phyloP scores from a whole-genome alignment of 92 coral and sea anemone species.

The Epizoanthus scotinus region DNA sequence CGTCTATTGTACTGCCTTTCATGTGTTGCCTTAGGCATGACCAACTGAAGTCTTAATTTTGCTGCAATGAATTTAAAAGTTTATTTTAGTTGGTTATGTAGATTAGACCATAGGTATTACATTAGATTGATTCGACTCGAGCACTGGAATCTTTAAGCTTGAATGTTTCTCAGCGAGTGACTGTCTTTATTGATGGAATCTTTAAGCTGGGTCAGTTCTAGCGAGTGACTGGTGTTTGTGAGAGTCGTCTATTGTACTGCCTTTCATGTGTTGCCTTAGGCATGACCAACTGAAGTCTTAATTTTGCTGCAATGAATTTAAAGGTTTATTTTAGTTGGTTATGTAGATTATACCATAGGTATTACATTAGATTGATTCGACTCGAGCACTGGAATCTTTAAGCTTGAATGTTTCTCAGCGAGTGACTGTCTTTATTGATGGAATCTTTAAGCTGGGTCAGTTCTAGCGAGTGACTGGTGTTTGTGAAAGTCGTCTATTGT shows the following conservation, averaged over 20 bases:
- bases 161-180: background rate
- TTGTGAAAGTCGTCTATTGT: conserved; percentile 12
- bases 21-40: background rate
- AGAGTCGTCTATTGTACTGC: conserved; percentile 2
- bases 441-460: conserved; percentile 16
- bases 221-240: conserved; percentile 20
- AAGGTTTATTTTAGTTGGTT: too few species aligned
- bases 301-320: too few species aligned
- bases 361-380: background rate
- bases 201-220: background rate
- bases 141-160: conserved; percentile 2
- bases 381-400: background rate
- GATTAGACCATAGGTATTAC: too few species aligned
- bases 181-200: conserved; percentile 13
- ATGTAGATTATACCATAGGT: too few species aligned
- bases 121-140: too few species aligned
- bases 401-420: background rate
- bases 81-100: too few species aligned
- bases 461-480: conserved; percentile 3
- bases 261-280: background rate
- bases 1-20: background rate
- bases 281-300: background rate
- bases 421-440: conserved; percentile 9
- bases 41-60: background rate
- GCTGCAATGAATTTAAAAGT: too few species aligned